Base-by-base conservation (phyloP, 2,797 vertebrate genomes). In the Hemibagrus guttatus region DNA sequence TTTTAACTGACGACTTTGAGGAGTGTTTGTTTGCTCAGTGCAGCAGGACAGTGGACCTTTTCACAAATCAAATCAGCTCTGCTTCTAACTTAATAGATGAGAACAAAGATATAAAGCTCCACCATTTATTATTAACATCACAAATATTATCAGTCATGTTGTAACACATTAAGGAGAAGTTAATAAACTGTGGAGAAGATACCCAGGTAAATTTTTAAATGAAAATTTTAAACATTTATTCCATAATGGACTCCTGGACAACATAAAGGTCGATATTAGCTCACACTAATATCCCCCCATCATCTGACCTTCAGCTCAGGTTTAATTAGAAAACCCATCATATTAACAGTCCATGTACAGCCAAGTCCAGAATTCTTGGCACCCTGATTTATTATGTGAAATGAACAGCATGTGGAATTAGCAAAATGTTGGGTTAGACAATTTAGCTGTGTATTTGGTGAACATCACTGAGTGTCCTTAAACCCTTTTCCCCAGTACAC, bases 41-140 rank as follows among this genome's bases (percentile, higher is more conserved):
- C 85, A 74, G 14, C 63, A 71, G 71, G 87, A 78, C 52, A 86
- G 81, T 91, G 89, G 84, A 86, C 85, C 87, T 88, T 84, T 89
- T 49, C 63, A 56, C 35, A 88, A 85, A 91, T 90, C 88, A 31
- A 87, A 83, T 91, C 84, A 83, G 63, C 83, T 39, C 42, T 14
- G 13, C 13, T 39, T 46, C 58, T 85, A 78, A 88, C 69, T 88
- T 88, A 90, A 78, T 69, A 63, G 83, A 56, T 35, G 12, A 87
- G 23, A 9, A 54, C n/a, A 54, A 31, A 75, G 71, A 74, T 23
- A 74, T n/a, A 75, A 28, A 75, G 2, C 49, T 26, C 52, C 6
- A 54, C 7, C 17, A 75, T 52, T 52, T 28, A 75, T 52, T 52
- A 54, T 54, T 28, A 28, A 52, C 13, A 75, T 75, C 14, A 4